Conservation (phyloP, 2,797 vertebrate genomes). For the Liparis tanakae region DNA sequence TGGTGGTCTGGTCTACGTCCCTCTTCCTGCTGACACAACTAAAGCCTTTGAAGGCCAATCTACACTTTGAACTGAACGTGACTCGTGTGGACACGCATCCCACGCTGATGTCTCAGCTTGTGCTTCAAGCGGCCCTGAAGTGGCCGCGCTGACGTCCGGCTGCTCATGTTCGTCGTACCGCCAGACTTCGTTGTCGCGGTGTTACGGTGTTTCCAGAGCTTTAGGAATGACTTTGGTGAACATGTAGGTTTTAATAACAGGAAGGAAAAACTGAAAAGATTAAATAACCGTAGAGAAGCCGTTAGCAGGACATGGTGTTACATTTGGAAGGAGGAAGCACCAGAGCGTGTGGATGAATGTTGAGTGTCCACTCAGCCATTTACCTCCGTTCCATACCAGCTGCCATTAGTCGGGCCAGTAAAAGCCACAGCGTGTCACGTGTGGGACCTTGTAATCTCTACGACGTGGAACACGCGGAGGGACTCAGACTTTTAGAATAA, state of each 20-base stretch:
- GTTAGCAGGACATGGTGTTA: not conserved
- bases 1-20: not conserved
- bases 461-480: not conserved
- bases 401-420: not conserved
- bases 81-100: not conserved
- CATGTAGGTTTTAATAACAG: not conserved
- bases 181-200: not conserved
- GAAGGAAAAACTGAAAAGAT: not conserved
- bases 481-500: not conserved
- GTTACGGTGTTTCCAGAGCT: not conserved
- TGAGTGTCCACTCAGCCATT: conserved; percentile 22
- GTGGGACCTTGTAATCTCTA: not conserved
- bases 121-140: not conserved
- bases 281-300: conserved; percentile 2
- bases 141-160: not conserved
- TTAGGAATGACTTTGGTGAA: not conserved
- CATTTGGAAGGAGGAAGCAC: not conserved
- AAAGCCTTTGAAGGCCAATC: too few relatives aligned
- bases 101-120: not conserved
- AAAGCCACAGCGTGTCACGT: not conserved
- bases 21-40: too few relatives aligned
- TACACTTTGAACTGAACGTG: not conserved
- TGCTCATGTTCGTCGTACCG: not conserved
- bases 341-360: not conserved
- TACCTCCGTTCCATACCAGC: conserved; percentile 11